Conservation (phyloP, 2,113 vertebrate species). For the Arothron firmamentum region DNA sequence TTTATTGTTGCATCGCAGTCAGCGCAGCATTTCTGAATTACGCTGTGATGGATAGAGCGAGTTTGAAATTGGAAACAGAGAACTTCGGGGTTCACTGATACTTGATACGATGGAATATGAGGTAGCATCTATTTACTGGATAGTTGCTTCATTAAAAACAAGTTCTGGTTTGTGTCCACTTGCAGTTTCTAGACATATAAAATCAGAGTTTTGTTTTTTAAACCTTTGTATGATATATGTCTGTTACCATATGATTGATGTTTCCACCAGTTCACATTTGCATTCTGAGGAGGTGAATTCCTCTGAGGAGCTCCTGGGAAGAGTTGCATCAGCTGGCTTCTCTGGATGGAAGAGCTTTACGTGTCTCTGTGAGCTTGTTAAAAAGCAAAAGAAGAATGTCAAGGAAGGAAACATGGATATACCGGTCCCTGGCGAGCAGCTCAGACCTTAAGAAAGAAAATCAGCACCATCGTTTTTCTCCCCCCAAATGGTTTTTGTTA, state of each 20-base stretch:
- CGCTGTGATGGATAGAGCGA: slow-evolving; percentile 25
- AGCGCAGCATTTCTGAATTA: slow-evolving; percentile 30
- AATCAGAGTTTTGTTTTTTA: slow-evolving; percentile 8
- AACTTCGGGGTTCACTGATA: slow-evolving; percentile 22
- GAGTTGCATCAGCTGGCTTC: slow-evolving; percentile 55
- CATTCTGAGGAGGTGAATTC: slow-evolving; percentile 36
- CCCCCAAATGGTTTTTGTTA: slow-evolving; percentile 43
- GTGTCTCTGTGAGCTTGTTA: slow-evolving; percentile 65
- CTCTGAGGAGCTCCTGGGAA: slow-evolving; percentile 38
- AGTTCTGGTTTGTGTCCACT: slow-evolving; percentile 20
- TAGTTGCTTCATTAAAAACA: slow-evolving; percentile 27
- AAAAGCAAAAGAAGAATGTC: slow-evolving; percentile 65
- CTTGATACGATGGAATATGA: slow-evolving; percentile 19
- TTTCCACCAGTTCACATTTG: slow-evolving; percentile 31
- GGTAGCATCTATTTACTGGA: slow-evolving; percentile 33
- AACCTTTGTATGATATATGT: slow-evolving; percentile 22
- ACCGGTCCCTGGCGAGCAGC: slow-evolving; percentile 51
- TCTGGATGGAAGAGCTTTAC: slow-evolving; percentile 53
- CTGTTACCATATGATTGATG: slow-evolving; percentile 49
- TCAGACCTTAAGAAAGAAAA: slow-evolving; percentile 56
- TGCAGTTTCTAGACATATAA: slow-evolving; percentile 16
- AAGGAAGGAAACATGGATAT: slow-evolving; percentile 58
- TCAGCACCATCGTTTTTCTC: slow-evolving; percentile 27
- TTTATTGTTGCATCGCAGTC: slow-evolving; percentile 44
- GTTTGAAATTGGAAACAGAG: slow-evolving; percentile 23